A percentile compares a stretch with the other conserved stretches of the same genome.
These are phyloP conservation scores for Planiliza haematocheilus DNA, from an alignment of 2,113 vertebrate genomes.

Conservation along the genomic window DNA sequence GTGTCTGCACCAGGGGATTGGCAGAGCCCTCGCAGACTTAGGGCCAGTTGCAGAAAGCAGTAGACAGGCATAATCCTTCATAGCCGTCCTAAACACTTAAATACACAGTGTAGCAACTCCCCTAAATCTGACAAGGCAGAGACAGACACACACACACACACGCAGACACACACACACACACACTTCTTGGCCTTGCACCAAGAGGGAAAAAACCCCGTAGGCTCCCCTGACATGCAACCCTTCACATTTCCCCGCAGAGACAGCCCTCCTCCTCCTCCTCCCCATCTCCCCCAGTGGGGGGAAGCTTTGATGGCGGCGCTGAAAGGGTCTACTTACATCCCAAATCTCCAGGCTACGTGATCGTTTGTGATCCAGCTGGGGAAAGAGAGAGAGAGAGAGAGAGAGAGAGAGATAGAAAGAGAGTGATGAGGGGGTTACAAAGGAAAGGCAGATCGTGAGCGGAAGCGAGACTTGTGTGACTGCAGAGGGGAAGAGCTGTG, in stretches of 20 bases:
- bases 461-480: constrained; percentile 77
- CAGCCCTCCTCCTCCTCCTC: constrained; percentile 45
- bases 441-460: constrained; percentile 64
- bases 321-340: constrained; percentile 87
- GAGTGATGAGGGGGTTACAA: constrained; percentile 71
- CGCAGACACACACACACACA: constrained; percentile 23
- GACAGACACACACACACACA: constrained; percentile 38
- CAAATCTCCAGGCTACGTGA: constrained; percentile 89
- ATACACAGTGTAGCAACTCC: constrained; percentile 74
- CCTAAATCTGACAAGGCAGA: constrained; percentile 74
- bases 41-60: constrained; percentile 72
- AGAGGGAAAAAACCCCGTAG: constrained; percentile 63
- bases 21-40: constrained; percentile 72
- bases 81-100: constrained; percentile 78
- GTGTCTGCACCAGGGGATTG: constrained; percentile 64
- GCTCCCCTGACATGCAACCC: constrained; percentile 80
- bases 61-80: constrained; percentile 77
- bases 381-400: constrained; percentile 68
- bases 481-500: constrained; percentile 72
- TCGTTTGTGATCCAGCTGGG: constrained; percentile 88
- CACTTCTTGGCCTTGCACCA: constrained; percentile 68
- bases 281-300: constrained; percentile 55
- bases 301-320: constrained; percentile 76
- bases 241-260: constrained; percentile 76
- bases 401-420: constrained; percentile 54